Evolutionary conservation across 1,140 invertebrate species (phyloP), one percentile per base, ranked within the genome.

Genomic region (Holotrichia oblita): DNA sequence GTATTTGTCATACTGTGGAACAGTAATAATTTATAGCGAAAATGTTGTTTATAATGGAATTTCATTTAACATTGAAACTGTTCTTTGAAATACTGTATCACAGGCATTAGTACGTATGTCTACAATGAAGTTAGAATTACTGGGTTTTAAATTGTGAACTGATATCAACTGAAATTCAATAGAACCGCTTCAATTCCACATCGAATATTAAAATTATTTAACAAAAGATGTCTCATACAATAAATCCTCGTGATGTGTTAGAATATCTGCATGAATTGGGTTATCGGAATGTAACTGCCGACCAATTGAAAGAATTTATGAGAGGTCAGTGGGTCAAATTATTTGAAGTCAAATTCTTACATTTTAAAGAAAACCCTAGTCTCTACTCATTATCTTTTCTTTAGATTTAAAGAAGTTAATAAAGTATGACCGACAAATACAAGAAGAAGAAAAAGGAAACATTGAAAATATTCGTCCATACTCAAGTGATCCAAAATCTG

Each of bases 381-480:
- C 27, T 6, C 22, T 41, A 76, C 0, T 55, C 6, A 76, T 76
- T 44, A 27, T 73, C 4, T 76, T 24, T 76, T 76, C 85, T 89
- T 80, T 81, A 91, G 90, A 91, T 87, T 84, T 91, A 44, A 90
- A 90, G 82, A 89, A 89, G 78, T 81, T 90, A 34, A 90, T 91
- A 34, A 90, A 89, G 82, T 88, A 90, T 85, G 90, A 91, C 40
- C 81, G 88, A 69, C 22, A 20, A 24, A 24, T 69, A 34, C 80
- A 79, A 77, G 22, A 77, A 79, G 82, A 84, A 82, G 81, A 64
- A 40, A 78, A 40, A 80, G 24, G 64, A 80, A 64, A 80, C 77
- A 73, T 76, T 72, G 42, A 80, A 55, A 80, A 69, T 72, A 24
- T 20, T 9, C 22, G 17, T n/a, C 40, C 75, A 34, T 61, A 76